A percentile compares a stretch with the other conserved stretches of the same genome.
These are phyloP conservation scores for Macaria liturata DNA, from an alignment of 2,888 invertebrate genomes.

Conservation along the genomic window DNA sequence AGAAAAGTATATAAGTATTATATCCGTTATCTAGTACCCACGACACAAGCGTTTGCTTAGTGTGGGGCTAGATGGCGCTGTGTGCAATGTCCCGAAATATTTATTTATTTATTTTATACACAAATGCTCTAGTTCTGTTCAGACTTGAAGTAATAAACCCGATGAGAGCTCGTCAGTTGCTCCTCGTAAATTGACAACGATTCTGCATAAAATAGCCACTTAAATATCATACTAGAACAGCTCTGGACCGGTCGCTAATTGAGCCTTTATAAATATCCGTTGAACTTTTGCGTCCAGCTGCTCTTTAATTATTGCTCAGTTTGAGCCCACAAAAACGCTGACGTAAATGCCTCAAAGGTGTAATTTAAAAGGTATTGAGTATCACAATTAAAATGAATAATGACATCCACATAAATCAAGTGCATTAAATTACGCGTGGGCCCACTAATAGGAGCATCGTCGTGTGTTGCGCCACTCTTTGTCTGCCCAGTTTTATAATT, in stretches of 20 bases:
- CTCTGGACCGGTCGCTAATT: slow-evolving; percentile 55
- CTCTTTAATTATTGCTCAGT: slow-evolving; percentile 30
- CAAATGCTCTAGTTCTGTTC: slow-evolving; percentile 17
- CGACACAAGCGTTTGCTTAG: too few species aligned
- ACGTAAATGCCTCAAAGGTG: slow-evolving; percentile 44
- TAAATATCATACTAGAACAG: slow-evolving; percentile 46
- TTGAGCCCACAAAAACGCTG: slow-evolving; percentile 18
- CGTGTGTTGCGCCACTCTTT: slow-evolving; percentile 30
- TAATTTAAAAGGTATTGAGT: slow-evolving; percentile 56
- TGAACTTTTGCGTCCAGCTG: slow-evolving; percentile 47
- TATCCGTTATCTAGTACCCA: too few species aligned
- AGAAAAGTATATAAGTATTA: too few species aligned
- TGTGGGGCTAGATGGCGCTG: too few species aligned
- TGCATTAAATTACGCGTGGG: slow-evolving; percentile 49
- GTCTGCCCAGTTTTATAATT: slow-evolving; percentile 25
- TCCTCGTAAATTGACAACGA: slow-evolving; percentile 50
- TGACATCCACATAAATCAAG: slow-evolving; percentile 51
- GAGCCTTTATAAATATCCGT: slow-evolving; percentile 53
- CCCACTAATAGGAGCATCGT: slow-evolving; percentile 31
- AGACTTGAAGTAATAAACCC: slow-evolving; percentile 30
- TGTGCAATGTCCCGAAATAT: too few species aligned
- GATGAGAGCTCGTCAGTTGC: slow-evolving; percentile 30
- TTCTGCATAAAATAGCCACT: slow-evolving; percentile 58
- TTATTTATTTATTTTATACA: too few species aligned
- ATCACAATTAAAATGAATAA: slow-evolving; percentile 61